Conservation (phyloP, 1,140 invertebrate genomes). For the Drosophila pseudoobscura region DNA sequence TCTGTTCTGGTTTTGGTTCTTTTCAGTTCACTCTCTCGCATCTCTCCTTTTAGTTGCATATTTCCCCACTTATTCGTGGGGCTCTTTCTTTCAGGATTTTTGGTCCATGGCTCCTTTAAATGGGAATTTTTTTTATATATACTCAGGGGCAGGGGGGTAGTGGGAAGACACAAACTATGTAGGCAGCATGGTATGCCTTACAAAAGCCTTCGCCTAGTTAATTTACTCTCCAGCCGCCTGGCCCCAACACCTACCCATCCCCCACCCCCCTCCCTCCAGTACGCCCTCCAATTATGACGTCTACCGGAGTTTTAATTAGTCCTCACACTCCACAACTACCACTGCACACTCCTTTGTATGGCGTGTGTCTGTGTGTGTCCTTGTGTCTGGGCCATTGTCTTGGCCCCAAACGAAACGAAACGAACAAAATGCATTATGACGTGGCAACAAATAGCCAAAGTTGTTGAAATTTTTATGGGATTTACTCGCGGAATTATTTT, state of each 20-base stretch:
- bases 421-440: conserved; percentile 53
- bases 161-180: background rate
- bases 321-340: conserved; percentile 19
- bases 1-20: conserved; percentile 27
- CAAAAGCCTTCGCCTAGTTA: conserved; percentile 61
- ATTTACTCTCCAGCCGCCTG: conserved; percentile 59
- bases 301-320: conserved; percentile 74
- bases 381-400: conserved; percentile 62
- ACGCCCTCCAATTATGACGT: conserved; percentile 48
- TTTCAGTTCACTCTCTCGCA: conserved; percentile 11
- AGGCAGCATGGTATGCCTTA: conserved; percentile 3
- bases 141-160: background rate
- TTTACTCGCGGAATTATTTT: conserved; percentile 62
- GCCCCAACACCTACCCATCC: conserved; percentile 20
- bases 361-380: conserved; percentile 31
- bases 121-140: conserved; percentile 26
- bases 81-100: conserved; percentile 45
- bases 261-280: background rate
- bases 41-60: background rate
- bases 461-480: conserved; percentile 70
- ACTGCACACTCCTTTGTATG: conserved; percentile 17
- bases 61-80: too few relatives aligned
- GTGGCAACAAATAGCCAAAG: conserved; percentile 46
- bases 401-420: conserved; percentile 26
- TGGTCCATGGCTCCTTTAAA: conserved; percentile 41